phyloP scores from a whole-genome alignment of 1,140 invertebrate species.

The Cyrtorhinus lividipennis region DNA sequence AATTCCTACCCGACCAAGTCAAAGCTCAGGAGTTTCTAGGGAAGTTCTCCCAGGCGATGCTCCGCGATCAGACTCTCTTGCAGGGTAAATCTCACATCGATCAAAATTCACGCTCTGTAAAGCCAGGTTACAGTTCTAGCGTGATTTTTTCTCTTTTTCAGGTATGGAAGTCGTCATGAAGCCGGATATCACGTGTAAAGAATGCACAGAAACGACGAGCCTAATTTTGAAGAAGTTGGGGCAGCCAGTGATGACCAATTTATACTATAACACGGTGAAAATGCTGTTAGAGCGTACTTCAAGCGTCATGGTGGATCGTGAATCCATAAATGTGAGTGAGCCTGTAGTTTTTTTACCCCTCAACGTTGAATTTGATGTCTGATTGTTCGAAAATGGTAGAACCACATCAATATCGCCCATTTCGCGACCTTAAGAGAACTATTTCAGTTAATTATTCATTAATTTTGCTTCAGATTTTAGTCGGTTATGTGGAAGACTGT shows the following conservation, averaged over 20 bases:
- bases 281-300: conserved; percentile 85
- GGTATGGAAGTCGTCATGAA: conserved; percentile 75
- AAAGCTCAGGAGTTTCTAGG: conserved; percentile 85
- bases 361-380: no score
- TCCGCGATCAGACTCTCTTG: conserved; percentile 58
- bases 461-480: conserved; percentile 36
- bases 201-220: conserved; percentile 64
- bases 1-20: conserved; percentile 78
- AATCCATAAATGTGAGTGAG: conserved; percentile 14
- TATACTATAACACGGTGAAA: conserved; percentile 91
- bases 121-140: no score
- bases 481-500: conserved; percentile 53
- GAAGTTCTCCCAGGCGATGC: conserved; percentile 72
- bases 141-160: conserved; percentile 10
- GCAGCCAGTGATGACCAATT: conserved; percentile 81
- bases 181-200: conserved; percentile 76
- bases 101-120: not conserved
- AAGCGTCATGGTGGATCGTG: conserved; percentile 79
- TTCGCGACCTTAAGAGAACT: no score
- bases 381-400: no score
- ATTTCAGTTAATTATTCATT: no score
- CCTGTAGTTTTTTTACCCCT: no score
- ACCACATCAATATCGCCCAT: no score
- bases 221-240: conserved; percentile 85
- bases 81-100: conserved; percentile 30